Conservation (phyloP, 2,113 vertebrate species). For the Pomatostomus ruficeps region DNA sequence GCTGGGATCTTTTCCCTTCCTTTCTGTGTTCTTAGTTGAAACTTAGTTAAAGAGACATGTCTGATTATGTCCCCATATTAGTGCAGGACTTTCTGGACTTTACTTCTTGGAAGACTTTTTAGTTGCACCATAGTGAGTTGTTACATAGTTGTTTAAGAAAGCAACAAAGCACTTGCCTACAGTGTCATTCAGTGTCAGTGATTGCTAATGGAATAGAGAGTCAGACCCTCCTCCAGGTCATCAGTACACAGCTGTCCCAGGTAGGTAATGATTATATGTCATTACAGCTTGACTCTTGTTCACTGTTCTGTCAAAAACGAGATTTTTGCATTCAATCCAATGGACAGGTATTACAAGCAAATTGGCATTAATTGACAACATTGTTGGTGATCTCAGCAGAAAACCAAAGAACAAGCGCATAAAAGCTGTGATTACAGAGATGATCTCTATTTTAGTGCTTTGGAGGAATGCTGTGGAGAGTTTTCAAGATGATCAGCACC, state of each 20-base stretch:
- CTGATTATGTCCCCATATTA: neutral
- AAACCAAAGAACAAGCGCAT: neutral
- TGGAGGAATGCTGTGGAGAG: neutral
- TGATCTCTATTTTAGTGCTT: neutral
- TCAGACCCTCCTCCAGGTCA: neutral
- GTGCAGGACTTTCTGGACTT: neutral
- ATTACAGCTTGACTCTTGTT: slow-evolving; percentile 3
- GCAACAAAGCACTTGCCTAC: neutral
- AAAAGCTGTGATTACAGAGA: neutral
- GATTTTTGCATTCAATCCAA: slow-evolving; percentile 6
- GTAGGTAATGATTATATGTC: neutral
- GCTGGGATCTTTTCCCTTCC: neutral
- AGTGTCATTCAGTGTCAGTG: neutral
- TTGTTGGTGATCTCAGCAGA: neutral
- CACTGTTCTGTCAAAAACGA: neutral
- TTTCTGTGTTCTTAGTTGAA: neutral
- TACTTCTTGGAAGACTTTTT: neutral
- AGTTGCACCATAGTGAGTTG: neutral
- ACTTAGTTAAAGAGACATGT: neutral
- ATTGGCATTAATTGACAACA: neutral
- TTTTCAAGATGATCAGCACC: neutral
- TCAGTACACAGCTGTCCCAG: neutral
- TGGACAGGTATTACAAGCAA: slow-evolving; percentile 14
- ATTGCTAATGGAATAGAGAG: neutral
- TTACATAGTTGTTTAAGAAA: neutral